Evolutionary conservation across 2,797 vertebrate genomes (phyloP), one percentile per base, ranked within the genome.

Genomic region (Schizopygopsis malacanthus): DNA sequence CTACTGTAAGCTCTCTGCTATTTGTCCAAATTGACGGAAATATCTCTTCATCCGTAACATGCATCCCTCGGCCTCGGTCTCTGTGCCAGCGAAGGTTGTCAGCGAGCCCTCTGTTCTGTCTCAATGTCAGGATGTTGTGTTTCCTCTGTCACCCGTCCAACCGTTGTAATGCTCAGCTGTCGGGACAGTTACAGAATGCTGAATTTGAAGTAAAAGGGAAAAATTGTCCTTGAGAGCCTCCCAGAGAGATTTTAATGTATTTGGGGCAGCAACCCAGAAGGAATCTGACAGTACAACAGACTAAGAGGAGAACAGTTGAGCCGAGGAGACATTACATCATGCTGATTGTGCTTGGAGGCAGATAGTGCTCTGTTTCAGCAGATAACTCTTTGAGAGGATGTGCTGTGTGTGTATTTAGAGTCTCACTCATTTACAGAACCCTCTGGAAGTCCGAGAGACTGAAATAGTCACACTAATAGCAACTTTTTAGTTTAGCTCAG

Each of bases 381-480:
- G n/a, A 2, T 15, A 41, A 50, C 50, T 65, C 54, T 76, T 63
- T 15, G 33, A 71, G 67, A 69, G 56, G 41, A 12, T 39, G 15
- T 82, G 50, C 54, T 22, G 15, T 54, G 25, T 39, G 28, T 43
- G 71, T 76, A 37, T 61, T 47, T 43, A 50, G 39, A 63, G 54
- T 15, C 86, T 85, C 41, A 75, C 54, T 77, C 69, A 18, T 80
- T 87, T 75, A 16, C 78, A 63, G 41, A 59, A 69, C 56, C n/a
- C 76, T 25, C 65, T 20, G 6, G 20, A 69, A 76, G 65, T 70
- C 70, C 39, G 37, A 61, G 78, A 83, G 25, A 83, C 82, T 83
- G 59, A 82, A 90, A 86, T 87, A 84, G 43, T 79, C 88, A 90
- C 79, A 85, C 86, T 67, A 82, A 88, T 87, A 56, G 75, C 83